Evolutionary conservation across 2,113 vertebrate species (phyloP).

Genomic region (Pseudorectes ferrugineus): DNA sequence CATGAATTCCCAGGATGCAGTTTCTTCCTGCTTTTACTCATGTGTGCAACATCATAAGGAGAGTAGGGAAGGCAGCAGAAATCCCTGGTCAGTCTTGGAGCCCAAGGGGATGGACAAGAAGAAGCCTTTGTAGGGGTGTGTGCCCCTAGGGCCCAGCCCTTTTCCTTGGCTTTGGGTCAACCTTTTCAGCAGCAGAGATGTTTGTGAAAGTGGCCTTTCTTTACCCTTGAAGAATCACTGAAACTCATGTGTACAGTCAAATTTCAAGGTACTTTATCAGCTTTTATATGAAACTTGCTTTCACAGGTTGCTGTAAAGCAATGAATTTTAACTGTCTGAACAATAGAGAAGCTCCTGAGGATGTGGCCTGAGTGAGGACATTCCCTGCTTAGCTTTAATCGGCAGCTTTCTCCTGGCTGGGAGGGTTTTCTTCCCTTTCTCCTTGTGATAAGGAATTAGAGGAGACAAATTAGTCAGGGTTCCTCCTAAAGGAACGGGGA

Average conservation of each 20-base stretch:
- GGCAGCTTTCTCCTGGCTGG: not conserved
- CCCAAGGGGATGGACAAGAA: not conserved
- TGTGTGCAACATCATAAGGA: not conserved
- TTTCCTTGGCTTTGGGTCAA: not conserved
- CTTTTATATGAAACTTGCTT: not conserved
- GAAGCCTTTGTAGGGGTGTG: not conserved
- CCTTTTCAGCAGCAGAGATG: not conserved
- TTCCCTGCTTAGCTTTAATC: not conserved
- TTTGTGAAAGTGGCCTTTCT: not conserved
- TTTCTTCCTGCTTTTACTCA: not conserved
- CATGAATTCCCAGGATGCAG: not conserved
- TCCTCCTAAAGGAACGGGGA: not conserved
- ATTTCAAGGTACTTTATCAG: not conserved
- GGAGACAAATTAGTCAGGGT: not conserved
- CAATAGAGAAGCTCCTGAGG: not conserved
- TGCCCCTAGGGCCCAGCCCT: accelerated
- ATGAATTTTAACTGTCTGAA: not conserved
- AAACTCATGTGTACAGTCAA: not conserved
- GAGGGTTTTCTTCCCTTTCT: not conserved
- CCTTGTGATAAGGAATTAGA: not conserved
- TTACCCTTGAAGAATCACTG: not conserved
- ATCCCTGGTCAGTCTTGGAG: not conserved
- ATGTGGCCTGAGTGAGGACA: not conserved
- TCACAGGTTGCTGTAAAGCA: not conserved
- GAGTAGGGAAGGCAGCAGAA: not conserved